These are phyloP conservation scores for Chrysina gloriosa DNA, from an alignment of 2,888 invertebrate species.

Conservation along the genomic window DNA sequence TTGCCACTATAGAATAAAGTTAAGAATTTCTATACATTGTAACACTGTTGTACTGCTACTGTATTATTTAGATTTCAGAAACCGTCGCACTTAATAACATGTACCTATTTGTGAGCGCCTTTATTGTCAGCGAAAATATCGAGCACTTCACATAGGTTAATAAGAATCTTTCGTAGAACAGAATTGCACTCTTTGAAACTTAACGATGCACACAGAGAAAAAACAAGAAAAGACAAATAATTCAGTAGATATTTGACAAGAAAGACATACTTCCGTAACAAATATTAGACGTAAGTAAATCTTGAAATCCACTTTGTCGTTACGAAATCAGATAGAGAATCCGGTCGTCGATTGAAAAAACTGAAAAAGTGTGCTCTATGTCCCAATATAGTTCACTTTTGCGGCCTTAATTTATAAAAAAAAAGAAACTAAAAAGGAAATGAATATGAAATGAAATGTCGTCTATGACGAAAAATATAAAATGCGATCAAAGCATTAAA, in stretches of 20 bases:
- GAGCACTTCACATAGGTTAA: too few relatives aligned
- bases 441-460: not conserved
- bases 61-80: too few relatives aligned
- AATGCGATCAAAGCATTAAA: slow-evolving; percentile 1
- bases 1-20: too few relatives aligned
- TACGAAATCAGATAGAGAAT: not conserved
- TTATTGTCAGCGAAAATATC: too few relatives aligned
- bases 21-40: too few relatives aligned
- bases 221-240: not conserved
- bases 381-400: slow-evolving; percentile 31
- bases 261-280: not conserved
- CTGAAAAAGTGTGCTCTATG: slow-evolving; percentile 8
- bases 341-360: not conserved
- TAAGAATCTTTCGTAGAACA: too few relatives aligned
- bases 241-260: not conserved
- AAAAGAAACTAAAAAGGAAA: not conserved
- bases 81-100: too few relatives aligned
- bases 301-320: not conserved
- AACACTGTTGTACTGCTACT: too few relatives aligned
- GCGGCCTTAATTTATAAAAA: slow-evolving; percentile 24
- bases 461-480: not conserved
- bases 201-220: not conserved
- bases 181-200: not conserved
- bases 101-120: too few relatives aligned
- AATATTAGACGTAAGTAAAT: not conserved